phyloP scores from a whole-genome alignment of 2,113 vertebrate species.

The Forbesichthys agassizii region DNA sequence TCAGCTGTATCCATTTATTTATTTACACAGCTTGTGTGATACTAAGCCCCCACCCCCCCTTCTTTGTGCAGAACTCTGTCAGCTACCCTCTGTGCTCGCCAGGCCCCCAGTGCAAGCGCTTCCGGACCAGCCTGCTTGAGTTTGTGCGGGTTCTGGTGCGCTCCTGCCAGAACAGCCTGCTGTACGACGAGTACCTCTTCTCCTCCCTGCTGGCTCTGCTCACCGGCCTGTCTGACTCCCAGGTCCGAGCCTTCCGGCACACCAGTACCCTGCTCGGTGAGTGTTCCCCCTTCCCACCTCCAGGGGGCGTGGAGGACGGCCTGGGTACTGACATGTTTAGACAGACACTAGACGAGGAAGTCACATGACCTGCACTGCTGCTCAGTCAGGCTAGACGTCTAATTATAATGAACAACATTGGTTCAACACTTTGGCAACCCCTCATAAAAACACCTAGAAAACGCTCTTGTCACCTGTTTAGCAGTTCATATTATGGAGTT shows the following conservation, averaged over 20 bases:
- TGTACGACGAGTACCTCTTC: slow-evolving; percentile 85
- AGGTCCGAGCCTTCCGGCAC: slow-evolving; percentile 89
- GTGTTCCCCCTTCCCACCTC: slow-evolving; percentile 15
- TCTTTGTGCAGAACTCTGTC: slow-evolving; percentile 73
- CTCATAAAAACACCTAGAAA: too few relatives aligned
- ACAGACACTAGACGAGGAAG: too few relatives aligned
- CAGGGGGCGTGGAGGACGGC: neutral
- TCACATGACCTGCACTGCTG: too few relatives aligned
- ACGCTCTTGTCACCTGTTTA: too few relatives aligned
- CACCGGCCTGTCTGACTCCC: slow-evolving; percentile 86
- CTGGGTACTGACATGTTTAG: too few relatives aligned
- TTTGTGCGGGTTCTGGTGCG: slow-evolving; percentile 75
- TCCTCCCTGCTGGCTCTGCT: slow-evolving; percentile 81
- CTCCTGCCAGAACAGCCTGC: slow-evolving; percentile 76
- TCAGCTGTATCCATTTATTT: neutral
- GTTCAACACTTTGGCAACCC: too few relatives aligned
- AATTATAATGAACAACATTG: too few relatives aligned
- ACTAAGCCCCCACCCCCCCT: neutral
- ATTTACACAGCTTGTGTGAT: neutral
- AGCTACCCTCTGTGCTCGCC: slow-evolving; percentile 79
- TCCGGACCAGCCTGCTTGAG: slow-evolving; percentile 79
- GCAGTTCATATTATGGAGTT: too few relatives aligned
- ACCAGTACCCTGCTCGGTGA: slow-evolving; percentile 88
- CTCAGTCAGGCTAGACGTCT: too few relatives aligned
- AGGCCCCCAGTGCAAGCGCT: slow-evolving; percentile 75